Conservation (phyloP, 1,140 invertebrate species). For the Apis dorsata region DNA sequence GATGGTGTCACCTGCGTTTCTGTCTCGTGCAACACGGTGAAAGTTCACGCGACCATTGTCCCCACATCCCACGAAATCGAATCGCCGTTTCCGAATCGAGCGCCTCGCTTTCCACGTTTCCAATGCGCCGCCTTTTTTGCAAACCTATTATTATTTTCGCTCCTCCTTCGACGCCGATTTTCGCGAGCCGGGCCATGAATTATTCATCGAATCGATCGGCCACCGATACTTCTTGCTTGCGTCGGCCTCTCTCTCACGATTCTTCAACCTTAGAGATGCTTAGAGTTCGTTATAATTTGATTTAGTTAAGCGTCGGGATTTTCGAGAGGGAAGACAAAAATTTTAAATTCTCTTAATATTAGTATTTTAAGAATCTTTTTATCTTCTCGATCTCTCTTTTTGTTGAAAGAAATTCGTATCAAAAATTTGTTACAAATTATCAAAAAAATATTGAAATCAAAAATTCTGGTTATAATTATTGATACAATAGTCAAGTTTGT, state of each 20-base stretch:
- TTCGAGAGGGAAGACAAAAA: no score
- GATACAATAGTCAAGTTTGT: no score
- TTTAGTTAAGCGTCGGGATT: not conserved
- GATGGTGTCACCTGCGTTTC: not conserved
- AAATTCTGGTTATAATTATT: not conserved
- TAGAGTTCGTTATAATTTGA: not conserved
- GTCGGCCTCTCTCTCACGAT: not conserved
- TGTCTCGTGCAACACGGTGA: constrained; percentile 1
- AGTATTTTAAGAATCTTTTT: no score
- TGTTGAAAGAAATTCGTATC: no score
- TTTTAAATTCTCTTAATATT: no score
- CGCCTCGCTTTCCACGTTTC: not conserved
- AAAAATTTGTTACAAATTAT: no score
- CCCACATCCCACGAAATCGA: not conserved
- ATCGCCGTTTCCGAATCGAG: not conserved
- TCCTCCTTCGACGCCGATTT: not conserved
- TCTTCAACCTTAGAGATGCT: not conserved
- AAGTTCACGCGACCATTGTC: constrained; percentile 3
- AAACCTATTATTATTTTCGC: not conserved
- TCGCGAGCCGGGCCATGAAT: not conserved
- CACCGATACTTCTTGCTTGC: not conserved
- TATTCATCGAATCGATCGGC: not conserved
- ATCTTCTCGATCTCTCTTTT: no score
- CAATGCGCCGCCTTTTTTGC: not conserved
- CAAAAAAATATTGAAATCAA: no score